Evolutionary conservation across 1,140 invertebrate genomes (phyloP), one percentile per base, ranked within the genome.

Genomic region (Leptestheria dahalacensis): DNA sequence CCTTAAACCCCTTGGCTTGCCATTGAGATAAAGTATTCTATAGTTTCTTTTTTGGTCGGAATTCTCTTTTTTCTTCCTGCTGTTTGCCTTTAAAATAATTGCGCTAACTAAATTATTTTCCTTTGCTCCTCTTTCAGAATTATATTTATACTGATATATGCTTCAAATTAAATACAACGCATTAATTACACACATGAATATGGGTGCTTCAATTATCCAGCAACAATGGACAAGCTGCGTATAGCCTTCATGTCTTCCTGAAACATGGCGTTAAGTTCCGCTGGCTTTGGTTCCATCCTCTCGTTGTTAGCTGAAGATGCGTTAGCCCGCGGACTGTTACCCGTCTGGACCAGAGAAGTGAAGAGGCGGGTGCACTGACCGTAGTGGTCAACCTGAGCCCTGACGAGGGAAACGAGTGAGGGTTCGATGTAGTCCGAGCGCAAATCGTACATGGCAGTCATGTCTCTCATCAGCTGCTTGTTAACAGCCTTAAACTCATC

Each of bases 231-330:
- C 6, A 55, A 28, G 6, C 26, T 20, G 15, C 26, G 23, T 25
- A 55, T 55, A 15, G 53, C 53, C 33, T 55, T 12, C 53, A 55
- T 55, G 18, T 55, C 53, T 55, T 29, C 20, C n/a, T 29, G 26
- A 20, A 55, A 55, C 33, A 10, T 20, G 10, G 53, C 53, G 15
- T 10, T n/a, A 10, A 55, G 20, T 33, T 55, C 53, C 21, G 53
- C 23, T 1, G 53, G 11, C 23, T 24, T 20, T 11, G 53, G 53
- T 9, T 55, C 53, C 25, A 26, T 18, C 20, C 33, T 55, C 18
- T 24, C 20, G 20, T 2, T 33, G 21, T n/a, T 29, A n/a, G 24
- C 3, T 21, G 53, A 55, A 55, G 25, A 29, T 26, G 26, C 18
- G 20, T 25, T 29, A 29, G 53, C 33, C 15, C 33, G 33, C 6